phyloP scores from a whole-genome alignment of 2,797 vertebrate genomes.

The Sebastes hubbsi region DNA sequence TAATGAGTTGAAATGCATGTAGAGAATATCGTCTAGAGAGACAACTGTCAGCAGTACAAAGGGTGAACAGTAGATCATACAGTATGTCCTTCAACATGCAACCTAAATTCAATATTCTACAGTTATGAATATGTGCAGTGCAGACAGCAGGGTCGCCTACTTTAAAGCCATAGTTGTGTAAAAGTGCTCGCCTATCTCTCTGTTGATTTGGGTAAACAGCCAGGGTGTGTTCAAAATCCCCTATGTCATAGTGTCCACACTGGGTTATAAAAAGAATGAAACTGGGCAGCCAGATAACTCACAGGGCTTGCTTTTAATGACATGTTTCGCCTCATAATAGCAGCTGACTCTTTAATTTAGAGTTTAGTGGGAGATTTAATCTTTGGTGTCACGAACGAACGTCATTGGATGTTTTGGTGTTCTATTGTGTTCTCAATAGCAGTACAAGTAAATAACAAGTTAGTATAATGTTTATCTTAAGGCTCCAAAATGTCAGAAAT shows the following conservation, averaged over 20 bases:
- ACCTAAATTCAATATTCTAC: not conserved
- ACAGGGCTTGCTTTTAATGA: constrained; percentile 66
- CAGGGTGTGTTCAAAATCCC: constrained; percentile 65
- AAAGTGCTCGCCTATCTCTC: constrained; percentile 29
- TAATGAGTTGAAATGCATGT: too few species aligned
- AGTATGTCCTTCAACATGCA: not conserved
- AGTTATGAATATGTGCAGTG: not conserved
- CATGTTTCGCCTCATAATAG: constrained; percentile 69
- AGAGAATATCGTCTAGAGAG: too few species aligned
- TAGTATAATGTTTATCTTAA: constrained; percentile 28
- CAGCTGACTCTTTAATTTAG: constrained; percentile 68
- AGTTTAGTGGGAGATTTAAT: constrained; percentile 47
- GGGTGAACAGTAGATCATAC: not conserved
- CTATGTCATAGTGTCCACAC: constrained; percentile 49
- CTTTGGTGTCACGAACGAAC: constrained; percentile 8
- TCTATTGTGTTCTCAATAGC: not conserved
- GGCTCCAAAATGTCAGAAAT: constrained; percentile 20
- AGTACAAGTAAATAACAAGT: constrained; percentile 30
- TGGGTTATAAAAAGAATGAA: constrained; percentile 73
- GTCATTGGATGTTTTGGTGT: constrained; percentile 21
- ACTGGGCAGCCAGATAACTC: constrained; percentile 55
- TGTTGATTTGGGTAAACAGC: constrained; percentile 60
- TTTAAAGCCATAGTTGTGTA: not conserved
- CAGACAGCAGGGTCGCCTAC: not conserved
- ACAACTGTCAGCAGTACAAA: not conserved